Evolutionary conservation across 2,888 invertebrate species (phyloP).

Genomic region (Protonemura montana): DNA sequence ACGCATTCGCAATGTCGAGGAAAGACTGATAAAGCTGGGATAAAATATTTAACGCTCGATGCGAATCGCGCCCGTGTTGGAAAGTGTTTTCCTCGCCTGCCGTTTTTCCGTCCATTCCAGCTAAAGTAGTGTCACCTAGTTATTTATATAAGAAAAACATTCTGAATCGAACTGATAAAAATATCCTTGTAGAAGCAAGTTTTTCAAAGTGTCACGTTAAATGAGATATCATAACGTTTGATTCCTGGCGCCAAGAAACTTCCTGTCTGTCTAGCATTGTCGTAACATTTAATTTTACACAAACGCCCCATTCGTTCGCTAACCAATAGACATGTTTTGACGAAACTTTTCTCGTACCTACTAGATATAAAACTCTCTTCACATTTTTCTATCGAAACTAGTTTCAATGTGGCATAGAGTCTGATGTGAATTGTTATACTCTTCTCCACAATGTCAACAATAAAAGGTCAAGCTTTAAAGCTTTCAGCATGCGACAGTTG

Average conservation of each 20-base stretch:
- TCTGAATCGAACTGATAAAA: background rate
- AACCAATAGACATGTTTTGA: background rate
- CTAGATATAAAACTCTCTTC: background rate
- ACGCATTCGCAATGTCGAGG: background rate
- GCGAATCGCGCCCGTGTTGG: background rate
- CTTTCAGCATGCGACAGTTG: background rate
- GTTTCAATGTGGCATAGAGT: background rate
- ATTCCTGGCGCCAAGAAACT: background rate
- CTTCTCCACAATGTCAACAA: background rate
- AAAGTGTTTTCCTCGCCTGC: background rate
- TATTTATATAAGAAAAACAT: background rate
- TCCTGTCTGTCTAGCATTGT: background rate
- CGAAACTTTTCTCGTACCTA: background rate
- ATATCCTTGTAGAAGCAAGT: background rate
- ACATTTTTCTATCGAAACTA: background rate
- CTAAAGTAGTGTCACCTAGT: background rate
- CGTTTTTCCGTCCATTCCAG: background rate
- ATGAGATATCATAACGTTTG: background rate
- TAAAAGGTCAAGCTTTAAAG: background rate
- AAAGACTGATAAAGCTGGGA: background rate
- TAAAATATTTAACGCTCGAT: background rate
- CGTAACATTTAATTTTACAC: constrained; percentile 7
- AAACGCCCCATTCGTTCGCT: background rate
- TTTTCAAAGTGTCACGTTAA: background rate
- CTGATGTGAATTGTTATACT: background rate